These are phyloP conservation scores for Paramormyrops hopkinsi DNA, from an alignment of 2,797 vertebrate species.

Conservation along the genomic window DNA sequence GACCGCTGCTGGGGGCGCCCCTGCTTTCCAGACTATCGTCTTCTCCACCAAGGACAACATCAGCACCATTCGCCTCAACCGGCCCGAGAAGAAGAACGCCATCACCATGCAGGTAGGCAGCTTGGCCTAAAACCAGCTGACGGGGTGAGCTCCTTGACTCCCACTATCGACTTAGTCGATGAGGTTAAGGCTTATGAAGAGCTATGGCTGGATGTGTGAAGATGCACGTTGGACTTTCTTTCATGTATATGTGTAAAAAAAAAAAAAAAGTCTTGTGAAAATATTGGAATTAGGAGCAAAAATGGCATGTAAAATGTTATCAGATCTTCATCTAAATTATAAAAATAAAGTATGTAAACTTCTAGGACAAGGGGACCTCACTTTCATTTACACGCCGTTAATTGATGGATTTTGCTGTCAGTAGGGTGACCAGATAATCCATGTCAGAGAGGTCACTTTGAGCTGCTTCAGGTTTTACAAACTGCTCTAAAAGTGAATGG, in stretches of 20 bases:
- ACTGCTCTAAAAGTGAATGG: background rate
- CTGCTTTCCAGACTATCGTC: constrained; percentile 59
- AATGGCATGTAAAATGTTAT: background rate
- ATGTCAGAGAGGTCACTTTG: background rate
- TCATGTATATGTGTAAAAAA: background rate
- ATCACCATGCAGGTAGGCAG: constrained; percentile 66
- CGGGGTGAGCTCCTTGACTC: too few species aligned
- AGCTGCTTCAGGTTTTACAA: background rate
- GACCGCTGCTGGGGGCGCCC: constrained; percentile 31
- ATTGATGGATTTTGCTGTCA: background rate
- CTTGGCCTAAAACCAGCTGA: background rate
- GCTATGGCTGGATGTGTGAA: background rate
- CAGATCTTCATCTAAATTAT: background rate
- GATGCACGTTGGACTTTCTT: background rate
- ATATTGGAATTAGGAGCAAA: background rate
- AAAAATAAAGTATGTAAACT: background rate
- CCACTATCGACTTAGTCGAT: background rate
- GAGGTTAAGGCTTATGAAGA: background rate
- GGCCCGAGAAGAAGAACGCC: constrained; percentile 84
- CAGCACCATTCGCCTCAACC: constrained; percentile 81
- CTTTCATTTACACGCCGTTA: background rate
- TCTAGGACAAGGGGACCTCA: background rate
- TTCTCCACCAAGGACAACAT: constrained; percentile 72
- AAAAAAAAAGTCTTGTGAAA: background rate
- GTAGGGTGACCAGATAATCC: background rate